Conservation (phyloP, 2,113 vertebrate genomes). For the Stictonetta naevosa region DNA sequence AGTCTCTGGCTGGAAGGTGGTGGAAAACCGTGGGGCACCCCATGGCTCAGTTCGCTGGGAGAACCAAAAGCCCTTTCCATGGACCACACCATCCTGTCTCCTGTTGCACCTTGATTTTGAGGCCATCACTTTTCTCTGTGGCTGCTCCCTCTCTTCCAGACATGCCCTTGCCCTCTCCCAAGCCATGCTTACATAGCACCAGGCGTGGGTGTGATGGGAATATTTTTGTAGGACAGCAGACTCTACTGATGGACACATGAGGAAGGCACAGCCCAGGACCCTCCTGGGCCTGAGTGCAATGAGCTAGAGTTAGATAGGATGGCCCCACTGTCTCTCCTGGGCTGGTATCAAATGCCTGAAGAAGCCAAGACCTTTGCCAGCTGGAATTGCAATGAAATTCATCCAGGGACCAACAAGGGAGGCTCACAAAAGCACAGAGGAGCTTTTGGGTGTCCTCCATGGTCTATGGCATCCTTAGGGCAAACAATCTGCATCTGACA, state of each 20-base stretch:
- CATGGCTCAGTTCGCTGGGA: not conserved
- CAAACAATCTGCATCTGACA: not conserved
- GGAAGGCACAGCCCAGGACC: not conserved
- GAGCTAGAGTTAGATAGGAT: not conserved
- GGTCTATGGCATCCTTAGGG: not conserved
- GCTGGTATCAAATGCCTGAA: not conserved
- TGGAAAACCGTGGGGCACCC: not conserved
- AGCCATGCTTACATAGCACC: not conserved
- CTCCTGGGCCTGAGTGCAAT: not conserved
- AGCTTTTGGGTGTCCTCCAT: not conserved
- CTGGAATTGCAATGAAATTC: not conserved
- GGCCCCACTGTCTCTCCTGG: not conserved
- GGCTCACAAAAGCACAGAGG: not conserved
- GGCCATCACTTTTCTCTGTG: not conserved
- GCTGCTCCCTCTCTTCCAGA: not conserved
- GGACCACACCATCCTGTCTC: not conserved
- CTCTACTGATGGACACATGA: not conserved
- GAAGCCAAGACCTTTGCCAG: not conserved
- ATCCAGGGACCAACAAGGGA: not conserved
- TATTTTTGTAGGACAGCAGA: not conserved
- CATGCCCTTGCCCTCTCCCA: not conserved
- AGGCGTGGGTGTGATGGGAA: accelerated
- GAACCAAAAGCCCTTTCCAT: not conserved
- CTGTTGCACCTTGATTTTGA: not conserved
- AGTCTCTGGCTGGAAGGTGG: not conserved